These are phyloP conservation scores for Lucilia sericata DNA, from an alignment of 1,140 invertebrate species.

Conservation along the genomic window DNA sequence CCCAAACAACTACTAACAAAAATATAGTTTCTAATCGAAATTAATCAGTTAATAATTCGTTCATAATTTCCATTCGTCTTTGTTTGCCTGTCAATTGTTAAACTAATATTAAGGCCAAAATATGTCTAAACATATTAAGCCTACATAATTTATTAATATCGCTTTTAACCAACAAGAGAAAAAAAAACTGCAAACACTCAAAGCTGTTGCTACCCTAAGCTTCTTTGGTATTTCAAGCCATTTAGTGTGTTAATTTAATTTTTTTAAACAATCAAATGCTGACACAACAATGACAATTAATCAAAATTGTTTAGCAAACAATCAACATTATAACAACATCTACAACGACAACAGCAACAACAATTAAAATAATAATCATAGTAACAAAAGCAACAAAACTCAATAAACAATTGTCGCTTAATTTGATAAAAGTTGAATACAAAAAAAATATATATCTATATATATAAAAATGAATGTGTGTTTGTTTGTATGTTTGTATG, in stretches of 20 bases:
- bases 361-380: background rate
- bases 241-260: background rate
- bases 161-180: too few relatives aligned
- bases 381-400: background rate
- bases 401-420: slow-evolving; percentile 33
- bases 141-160: too few relatives aligned
- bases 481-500: too few relatives aligned
- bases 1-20: too few relatives aligned
- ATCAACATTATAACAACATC: slow-evolving; percentile 28
- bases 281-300: slow-evolving; percentile 41
- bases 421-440: background rate
- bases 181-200: too few relatives aligned
- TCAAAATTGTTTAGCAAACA: slow-evolving; percentile 30
- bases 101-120: too few relatives aligned
- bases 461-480: too few relatives aligned
- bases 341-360: background rate
- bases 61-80: too few relatives aligned
- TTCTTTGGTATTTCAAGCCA: slow-evolving; percentile 17
- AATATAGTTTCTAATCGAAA: too few relatives aligned
- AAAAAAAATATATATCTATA: background rate
- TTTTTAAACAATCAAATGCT: background rate
- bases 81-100: too few relatives aligned
- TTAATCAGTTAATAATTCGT: too few relatives aligned
- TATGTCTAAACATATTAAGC: too few relatives aligned
- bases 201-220: background rate